Base-by-base conservation (phyloP, 1,140 invertebrate species). In the Oryctes rhinoceros region DNA sequence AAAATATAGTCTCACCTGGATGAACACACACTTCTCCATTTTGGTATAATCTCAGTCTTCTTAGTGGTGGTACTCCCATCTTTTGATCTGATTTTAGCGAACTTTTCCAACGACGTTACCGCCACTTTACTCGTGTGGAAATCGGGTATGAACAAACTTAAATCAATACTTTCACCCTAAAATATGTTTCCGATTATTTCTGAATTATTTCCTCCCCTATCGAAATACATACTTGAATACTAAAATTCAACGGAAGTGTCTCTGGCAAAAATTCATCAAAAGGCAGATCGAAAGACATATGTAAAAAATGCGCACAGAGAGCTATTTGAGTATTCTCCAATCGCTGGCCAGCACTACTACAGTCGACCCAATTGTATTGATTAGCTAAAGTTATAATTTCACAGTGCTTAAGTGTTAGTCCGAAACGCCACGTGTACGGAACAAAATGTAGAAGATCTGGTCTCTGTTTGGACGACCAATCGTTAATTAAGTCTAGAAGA, bases 311-410 rank as follows among this genome's bases (percentile, higher is more conserved):
- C 7, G 97, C 97, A 88, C 96, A 97, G 84, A 98, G 95, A 0
- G 96, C 97, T 79, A 98, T 91, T 86, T 97, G 96, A 85, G 94
- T 95, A 88, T 99, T 99, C 90, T 98, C 97, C 20, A 87, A 78
- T 30, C 84, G 82, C 59, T 84, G 86, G 86, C 96, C 95, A 67
- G 96, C 95, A 59, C 96, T 97, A 71, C 96, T 97, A 84, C 97
- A 99, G 88, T 99, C 98, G 83, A 99, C 96, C 98, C 98, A 99
- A 88, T 99, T 99, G 87, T 97, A 97, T 86, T 99, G 96, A 90
- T 99, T 99, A 81, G 96, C 94, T 9, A 98, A 88, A 65, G 97
- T 97, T 0, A 99, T 92, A 3, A 99, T 89, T 89, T 99, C 98
- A 90, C 99, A 99, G 86, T 98, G 96, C 88, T 99, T 97, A 6